phyloP scores from a whole-genome alignment of 2,888 invertebrate species.

The Euzophera pinguis region DNA sequence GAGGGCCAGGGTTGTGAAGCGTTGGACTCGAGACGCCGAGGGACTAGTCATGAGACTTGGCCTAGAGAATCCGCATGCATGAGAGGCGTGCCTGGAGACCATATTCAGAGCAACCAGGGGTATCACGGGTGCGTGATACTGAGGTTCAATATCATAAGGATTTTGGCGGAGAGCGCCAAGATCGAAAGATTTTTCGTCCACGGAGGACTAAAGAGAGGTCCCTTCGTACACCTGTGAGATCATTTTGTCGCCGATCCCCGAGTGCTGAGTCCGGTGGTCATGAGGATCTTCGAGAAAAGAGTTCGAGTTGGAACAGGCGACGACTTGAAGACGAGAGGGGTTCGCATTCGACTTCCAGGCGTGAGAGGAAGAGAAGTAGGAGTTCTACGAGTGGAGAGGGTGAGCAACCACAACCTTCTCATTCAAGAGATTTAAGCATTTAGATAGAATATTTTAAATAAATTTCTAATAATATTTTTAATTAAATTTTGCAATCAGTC shows the following conservation, averaged over 20 bases:
- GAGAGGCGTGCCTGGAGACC: background rate
- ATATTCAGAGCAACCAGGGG: background rate
- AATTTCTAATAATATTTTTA: too few species aligned
- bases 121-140: background rate
- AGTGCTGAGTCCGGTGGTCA: background rate
- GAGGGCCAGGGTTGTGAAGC: conserved; percentile 11
- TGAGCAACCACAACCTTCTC: too few species aligned
- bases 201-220: too few species aligned
- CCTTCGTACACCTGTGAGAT: background rate
- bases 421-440: background rate
- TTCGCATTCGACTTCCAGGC: background rate
- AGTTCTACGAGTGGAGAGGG: too few species aligned
- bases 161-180: background rate
- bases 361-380: too few species aligned
- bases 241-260: background rate
- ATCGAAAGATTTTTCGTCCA: too few species aligned
- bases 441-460: background rate
- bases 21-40: conserved; percentile 23
- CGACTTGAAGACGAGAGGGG: background rate
- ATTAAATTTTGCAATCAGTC: too few species aligned
- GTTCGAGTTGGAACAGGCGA: background rate
- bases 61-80: background rate
- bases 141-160: background rate
- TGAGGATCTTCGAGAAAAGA: background rate
- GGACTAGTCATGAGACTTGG: conserved; percentile 17